Base-by-base conservation (phyloP, 2,888 invertebrate genomes). In the Hydrotaea cyrtoneurina region DNA sequence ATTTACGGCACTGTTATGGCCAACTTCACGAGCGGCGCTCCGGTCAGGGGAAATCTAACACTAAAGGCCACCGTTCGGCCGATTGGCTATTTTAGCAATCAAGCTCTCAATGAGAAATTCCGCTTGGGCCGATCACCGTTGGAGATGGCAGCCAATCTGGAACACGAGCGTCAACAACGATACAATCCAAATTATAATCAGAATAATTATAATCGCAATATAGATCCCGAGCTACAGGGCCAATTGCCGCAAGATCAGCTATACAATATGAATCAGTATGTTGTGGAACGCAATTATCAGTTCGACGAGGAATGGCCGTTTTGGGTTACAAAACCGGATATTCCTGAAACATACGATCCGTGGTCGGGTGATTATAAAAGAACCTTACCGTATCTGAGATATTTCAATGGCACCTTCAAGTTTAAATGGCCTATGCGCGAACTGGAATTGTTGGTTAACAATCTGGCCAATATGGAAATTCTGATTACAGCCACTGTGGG, bases 11-110 rank as follows among this genome's bases (percentile, higher is more conserved):
- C 95, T 0, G 94, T 99, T 1, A 96, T 97, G 95, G 98, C 98
- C 0, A 99, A 99, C 94, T 98, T 98, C 90, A 98, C 98, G 0
- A 98, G 97, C 82, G 98, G 98, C 0, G 96, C 96, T 31, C 98
- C 98, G 0, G 98, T 98, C 0, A 93, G 93, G 46, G 98, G 98
- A 10, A 98, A 98, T 93, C 94, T 98, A 21, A 98, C 98, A 0
- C 93, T 98, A 0, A 95, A 95, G 91, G 97, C 97, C 0, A 95
- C 95, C 26, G 93, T 97, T 39, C 93, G 95, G 0, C 96, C 96
- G 3, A 94, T 96, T 59, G 94, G 94, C 76, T 93, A 93, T 89
- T 93, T 94, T 90, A 93, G 94, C 64, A 94, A 94, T 90, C 90
- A 94, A 91, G 75, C 93, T 91, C 90, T 94, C 86, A 93, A 94